These are phyloP conservation scores for Homarus americanus DNA, from an alignment of 1,140 invertebrate genomes.

Conservation along the genomic window DNA sequence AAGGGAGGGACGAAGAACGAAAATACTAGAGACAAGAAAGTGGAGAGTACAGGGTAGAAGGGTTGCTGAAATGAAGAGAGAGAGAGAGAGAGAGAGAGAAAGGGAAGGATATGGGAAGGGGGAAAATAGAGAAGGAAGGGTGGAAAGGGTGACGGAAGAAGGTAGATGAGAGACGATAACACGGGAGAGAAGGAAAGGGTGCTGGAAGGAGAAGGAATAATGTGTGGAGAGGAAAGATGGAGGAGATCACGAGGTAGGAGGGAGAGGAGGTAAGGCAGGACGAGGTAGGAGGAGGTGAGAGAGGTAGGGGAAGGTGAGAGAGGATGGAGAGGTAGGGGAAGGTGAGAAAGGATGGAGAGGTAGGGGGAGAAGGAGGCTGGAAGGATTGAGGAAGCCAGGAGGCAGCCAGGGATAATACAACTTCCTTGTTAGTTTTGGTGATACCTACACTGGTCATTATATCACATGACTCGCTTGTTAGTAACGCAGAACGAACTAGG, in stretches of 20 bases:
- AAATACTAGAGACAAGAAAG: too few relatives aligned
- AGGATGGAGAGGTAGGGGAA: too few relatives aligned
- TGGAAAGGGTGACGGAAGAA: too few relatives aligned
- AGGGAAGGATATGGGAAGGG: background rate
- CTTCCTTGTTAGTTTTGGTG: constrained; percentile 32
- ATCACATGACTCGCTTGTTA: constrained; percentile 53
- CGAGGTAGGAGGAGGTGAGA: too few relatives aligned
- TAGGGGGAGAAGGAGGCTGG: background rate
- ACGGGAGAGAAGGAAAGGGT: too few relatives aligned
- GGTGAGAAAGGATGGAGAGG: background rate
- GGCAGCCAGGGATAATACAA: background rate
- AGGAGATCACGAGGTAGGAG: too few relatives aligned
- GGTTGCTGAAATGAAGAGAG: background rate
- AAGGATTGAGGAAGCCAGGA: background rate
- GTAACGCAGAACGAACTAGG: background rate
- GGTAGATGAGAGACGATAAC: too few relatives aligned
- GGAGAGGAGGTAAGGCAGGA: too few relatives aligned
- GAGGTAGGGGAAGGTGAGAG: too few relatives aligned
- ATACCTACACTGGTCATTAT: constrained; percentile 54
- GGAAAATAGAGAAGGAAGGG: background rate
- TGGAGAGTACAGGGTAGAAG: too few relatives aligned
- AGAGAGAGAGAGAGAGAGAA: background rate
- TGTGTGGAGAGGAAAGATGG: too few relatives aligned
- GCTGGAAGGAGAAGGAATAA: too few relatives aligned
- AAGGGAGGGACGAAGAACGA: constrained; percentile 11